Base-by-base conservation (phyloP, 2,113 vertebrate species). In the Zingel zingel region DNA sequence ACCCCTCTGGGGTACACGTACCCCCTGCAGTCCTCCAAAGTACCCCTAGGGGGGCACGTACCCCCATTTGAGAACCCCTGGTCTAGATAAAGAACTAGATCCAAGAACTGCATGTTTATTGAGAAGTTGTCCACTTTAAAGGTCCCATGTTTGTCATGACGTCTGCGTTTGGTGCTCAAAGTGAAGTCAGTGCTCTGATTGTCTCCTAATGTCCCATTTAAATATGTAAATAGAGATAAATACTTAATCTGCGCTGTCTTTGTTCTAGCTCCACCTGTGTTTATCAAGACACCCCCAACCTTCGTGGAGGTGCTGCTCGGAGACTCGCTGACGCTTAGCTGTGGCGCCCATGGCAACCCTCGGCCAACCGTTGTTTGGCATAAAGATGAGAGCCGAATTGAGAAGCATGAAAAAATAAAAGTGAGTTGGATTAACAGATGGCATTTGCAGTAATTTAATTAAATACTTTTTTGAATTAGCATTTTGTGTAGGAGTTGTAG, bases 291-390 rank as follows among this genome's bases (percentile, higher is more conserved):
- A 0, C 97, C 98, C 1, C 97, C 98, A 0, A 91, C 94, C 0
- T 95, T 97, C 0, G 90, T 99, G 63, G 98, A 99, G 87, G 96
- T 97, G 73, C 92, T 94, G 82, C 96, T 97, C 23, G 95, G 83
- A 62, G 96, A 97, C 33, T 67, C 96, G 0, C 84, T 99, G 86
- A 96, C 94, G 25, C 96, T 99, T 47, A 96, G 93, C 80, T 99
- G 98, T 74, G 94, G 93, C 4, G 98, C 98, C 54, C 92, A 87
- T 0, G 98, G 98, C 84, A 98, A 97, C 90, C 98, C 98, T 21
- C 96, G 95, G 47, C 98, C 98, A 1, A 92, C 92, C 1, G 92
- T 99, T 72, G 93, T 94, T 78, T 99, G 98, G 98, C 96, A 96
- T 86, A 96, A 96, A 89, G 95, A 95, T 0, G 94, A 96, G 75